Base-by-base conservation (phyloP, 30 jellyfish, hydroid and myxozoan genomes). In the Sanderia malayensis region DNA sequence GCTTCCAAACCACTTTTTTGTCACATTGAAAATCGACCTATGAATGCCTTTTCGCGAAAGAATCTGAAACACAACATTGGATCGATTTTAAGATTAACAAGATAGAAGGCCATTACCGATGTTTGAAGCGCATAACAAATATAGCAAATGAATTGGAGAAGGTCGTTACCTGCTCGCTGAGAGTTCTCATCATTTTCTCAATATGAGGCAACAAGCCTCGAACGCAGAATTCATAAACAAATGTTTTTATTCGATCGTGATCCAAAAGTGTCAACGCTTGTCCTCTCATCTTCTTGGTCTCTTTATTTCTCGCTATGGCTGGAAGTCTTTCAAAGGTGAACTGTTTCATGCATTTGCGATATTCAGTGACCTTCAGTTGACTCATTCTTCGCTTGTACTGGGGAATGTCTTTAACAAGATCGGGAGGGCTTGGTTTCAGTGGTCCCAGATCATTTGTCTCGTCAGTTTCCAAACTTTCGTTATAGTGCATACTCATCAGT, bases 1-100 rank as follows among this genome's bases (percentile, higher is more conserved):
- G 46, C 98, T 83, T 21, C 97, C 97, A 83, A 89, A 89, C 97
- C 95, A 90, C 74, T 90, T 90, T 64, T 90, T 90, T 4, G 98
- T 90, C 8, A 85, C 98, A 74, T 83, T 76, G 68, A 83, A 83
- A 0, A 90, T 76, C 25, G 98, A 90, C 34, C 93, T 84, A 46
- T 90, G 98, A 22, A 90, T 47, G 20, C 98, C 98, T 71, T 79
- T 82, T 24, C 98, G 66, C 30, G 95, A 77, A 21, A 90, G 27
- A 0, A 83, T 83, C 98, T 90, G 65, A 6, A 55, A 71, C 8
- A 23, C n/a, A n/a, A n/a, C n/a, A n/a, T n/a, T n/a, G n/a, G n/a
- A n/a, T n/a, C n/a, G n/a, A n/a, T n/a, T n/a, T n/a, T n/a, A n/a
- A n/a, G n/a, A n/a, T n/a, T n/a, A n/a, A n/a, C n/a, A n/a, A n/a